Base-by-base conservation (phyloP, 2,797 vertebrate genomes). In the Okamejei kenojei region DNA sequence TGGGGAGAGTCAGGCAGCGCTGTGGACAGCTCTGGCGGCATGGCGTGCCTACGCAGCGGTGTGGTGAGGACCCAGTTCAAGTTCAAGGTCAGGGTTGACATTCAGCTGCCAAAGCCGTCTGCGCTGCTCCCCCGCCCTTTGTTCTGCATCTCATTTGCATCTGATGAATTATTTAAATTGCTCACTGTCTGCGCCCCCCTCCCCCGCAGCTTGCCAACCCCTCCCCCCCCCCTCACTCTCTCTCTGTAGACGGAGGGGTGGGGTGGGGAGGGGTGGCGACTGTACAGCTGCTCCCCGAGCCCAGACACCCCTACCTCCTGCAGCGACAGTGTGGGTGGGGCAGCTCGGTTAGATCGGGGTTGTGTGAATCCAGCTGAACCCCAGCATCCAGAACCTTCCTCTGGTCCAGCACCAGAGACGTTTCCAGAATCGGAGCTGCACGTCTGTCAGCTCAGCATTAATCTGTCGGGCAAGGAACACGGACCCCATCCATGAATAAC, bases 51-150 rank as follows among this genome's bases (percentile, higher is more conserved):
- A 94, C 96, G 95, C 95, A 95, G 96, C 96, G 95, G 32, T 96
- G 96, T 96, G 96, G 96, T 95, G 95, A 93, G 95, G 95, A 96
- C 93, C 96, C 94, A 94, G 94, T 73, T 90, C 32, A 93, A 96
- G 97, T 96, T 97, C 97, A 97, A 97, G 97, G 97, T 97, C 96
- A 97, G 95, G 94, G 95, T 95, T 95, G 95, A 93, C 94, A 94
- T 94, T 94, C 93, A 93, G 95, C 94, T 94, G 94, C 94, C 93
- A 95, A 61, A 84, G 7, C 93, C 71, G 95, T 93, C 94, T 94
- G 94, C 94, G 94, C 95, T 95, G 93, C 94, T 93, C 58, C 38
- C 86, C 88, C 32, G 88, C 88, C 93, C 82, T 81, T 1, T 90
- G 93, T 93, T 68, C 88, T 26, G 38, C 32, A 26, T 10, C 93